Percentiles rank a stretch among this genome's conserved stretches.
Evolutionary conservation across 2,113 vertebrate genomes (phyloP).

Genomic region (Cebus imitator): DNA sequence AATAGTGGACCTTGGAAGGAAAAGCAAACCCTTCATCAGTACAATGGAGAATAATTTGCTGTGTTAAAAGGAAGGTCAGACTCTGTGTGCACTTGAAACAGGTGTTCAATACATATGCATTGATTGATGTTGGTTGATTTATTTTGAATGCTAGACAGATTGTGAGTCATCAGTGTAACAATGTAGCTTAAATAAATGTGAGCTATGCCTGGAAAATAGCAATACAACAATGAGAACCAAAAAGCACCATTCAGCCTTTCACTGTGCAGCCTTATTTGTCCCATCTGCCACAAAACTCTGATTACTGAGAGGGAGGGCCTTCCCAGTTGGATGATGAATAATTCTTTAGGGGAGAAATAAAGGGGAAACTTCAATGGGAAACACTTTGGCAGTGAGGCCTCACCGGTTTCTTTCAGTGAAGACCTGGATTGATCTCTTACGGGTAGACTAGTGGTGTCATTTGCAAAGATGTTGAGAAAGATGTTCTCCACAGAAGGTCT

Average conservation of each 20-base stretch:
- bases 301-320: not conserved
- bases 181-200: constrained; percentile 24
- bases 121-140: constrained; percentile 62
- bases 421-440: not conserved
- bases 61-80: constrained; percentile 40
- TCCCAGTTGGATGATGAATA: not conserved
- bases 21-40: constrained; percentile 63
- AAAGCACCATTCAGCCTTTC: not conserved
- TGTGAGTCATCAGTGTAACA: constrained; percentile 50
- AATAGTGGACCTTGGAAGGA: not conserved
- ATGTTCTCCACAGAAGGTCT: not conserved
- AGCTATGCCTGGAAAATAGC: not conserved
- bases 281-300: not conserved
- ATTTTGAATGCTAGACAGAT: constrained; percentile 54
- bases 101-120: constrained; percentile 60
- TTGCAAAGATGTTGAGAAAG: not conserved
- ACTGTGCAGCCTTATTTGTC: not conserved
- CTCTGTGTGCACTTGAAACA: constrained; percentile 52
- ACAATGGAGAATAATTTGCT: constrained; percentile 45
- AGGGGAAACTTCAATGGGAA: not conserved
- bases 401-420: not conserved
- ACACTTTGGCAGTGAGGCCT: not conserved
- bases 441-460: not conserved
- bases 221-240: not conserved
- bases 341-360: not conserved